Base-by-base conservation (phyloP, 2,797 vertebrate species). In the Takifugu ocellatus region DNA sequence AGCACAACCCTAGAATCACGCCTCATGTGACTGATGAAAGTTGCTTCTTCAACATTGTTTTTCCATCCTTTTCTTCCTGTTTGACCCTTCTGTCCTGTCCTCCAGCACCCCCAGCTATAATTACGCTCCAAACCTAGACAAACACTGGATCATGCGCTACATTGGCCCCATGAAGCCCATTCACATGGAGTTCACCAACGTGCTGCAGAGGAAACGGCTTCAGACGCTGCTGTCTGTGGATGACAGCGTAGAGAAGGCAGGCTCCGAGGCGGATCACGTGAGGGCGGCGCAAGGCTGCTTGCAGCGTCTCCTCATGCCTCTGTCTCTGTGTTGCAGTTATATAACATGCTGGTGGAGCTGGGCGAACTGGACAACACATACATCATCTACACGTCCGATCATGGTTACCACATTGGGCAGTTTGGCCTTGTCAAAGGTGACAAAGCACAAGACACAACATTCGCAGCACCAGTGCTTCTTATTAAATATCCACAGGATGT, bases 91-190 rank as follows among this genome's bases (percentile, higher is more conserved):
- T 54, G 26, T 49, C 27, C 51, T 39, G 3, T 55, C 6, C n/a
- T 44, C 47, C 87, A 98, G 96, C 58, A 98, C 96, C 11, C 96
- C 96, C 0, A 98, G 96, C 84, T 98, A 98, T 43, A 98, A 98
- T 88, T 96, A 96, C 0, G 96, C 96, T 0, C 96, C 96, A 1
- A 98, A 96, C 88, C 93, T 88, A 0, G 96, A 98, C 89, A 98
- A 98, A 75, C 96, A 98, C 81, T 98, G 96, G 96, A 98, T 98
- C 86, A 94, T 98, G 95, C 91, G 96, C 6, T 98, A 98, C 86
- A 98, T 95, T 0, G 96, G 96, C 15, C 79, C 96, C 61, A 98
- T 98, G 96, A 95, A 91, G 68, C 96, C 96, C 29, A 95, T 98
- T 71, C 96, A 98, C 88, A 98, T 98, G 96, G 92, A 98, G 76